Evolutionary conservation across 2,888 invertebrate genomes (phyloP).

Genomic region (Epistrophe grossulariae): DNA sequence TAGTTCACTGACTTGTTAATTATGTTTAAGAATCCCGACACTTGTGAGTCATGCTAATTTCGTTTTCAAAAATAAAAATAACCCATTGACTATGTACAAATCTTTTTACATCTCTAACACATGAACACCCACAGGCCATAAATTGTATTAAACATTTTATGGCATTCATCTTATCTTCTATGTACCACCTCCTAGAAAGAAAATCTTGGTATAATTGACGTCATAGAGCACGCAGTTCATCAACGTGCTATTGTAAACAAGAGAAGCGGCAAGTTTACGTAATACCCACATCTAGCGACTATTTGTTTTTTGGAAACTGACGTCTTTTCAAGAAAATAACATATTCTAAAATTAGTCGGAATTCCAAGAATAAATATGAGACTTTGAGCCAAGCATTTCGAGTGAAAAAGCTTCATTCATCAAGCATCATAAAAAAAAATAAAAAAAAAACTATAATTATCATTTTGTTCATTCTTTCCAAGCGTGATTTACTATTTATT

Average conservation of each 20-base stretch:
- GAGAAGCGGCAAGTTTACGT: not conserved
- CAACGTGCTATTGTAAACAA: not conserved
- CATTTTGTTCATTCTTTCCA: constrained; percentile 70
- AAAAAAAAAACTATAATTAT: constrained; percentile 14
- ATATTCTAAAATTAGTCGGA: not conserved
- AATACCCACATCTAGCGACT: not conserved
- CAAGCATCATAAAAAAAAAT: not conserved
- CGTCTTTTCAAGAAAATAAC: not conserved
- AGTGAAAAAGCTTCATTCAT: not conserved
- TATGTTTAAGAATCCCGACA: too few relatives aligned
- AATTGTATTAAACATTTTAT: not conserved
- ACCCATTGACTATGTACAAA: too few relatives aligned
- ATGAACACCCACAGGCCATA: not conserved
- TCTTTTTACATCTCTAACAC: too few relatives aligned
- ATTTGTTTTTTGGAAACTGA: not conserved
- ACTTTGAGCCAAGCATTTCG: not conserved
- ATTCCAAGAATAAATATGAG: not conserved
- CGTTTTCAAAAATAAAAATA: too few relatives aligned
- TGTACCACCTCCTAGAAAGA: not conserved
- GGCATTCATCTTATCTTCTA: too few relatives aligned
- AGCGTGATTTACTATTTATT: constrained; percentile 68
- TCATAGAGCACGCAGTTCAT: not conserved
- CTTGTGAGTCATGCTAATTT: too few relatives aligned
- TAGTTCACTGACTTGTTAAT: too few relatives aligned
- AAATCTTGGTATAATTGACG: not conserved